These are phyloP conservation scores for Malurus elegans DNA, from an alignment of 2,113 vertebrate species.

Conservation along the genomic window DNA sequence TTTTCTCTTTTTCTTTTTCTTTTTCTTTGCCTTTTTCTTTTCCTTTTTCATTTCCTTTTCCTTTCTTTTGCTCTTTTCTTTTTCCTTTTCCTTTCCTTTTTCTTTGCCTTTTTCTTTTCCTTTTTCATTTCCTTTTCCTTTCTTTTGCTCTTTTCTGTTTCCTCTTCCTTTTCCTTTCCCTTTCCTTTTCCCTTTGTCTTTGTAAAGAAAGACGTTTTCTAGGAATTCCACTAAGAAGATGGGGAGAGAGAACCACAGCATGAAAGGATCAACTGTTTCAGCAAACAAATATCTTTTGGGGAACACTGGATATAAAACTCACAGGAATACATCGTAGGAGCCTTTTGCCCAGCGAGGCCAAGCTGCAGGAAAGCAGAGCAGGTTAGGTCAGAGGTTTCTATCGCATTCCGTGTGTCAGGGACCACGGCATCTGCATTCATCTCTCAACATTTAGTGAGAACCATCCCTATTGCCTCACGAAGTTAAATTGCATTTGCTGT, in stretches of 20 bases:
- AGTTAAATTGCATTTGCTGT: background rate
- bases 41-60: rapidly evolving
- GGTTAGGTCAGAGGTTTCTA: background rate
- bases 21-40: rapidly evolving
- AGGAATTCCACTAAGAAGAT: background rate
- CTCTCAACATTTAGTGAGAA: background rate
- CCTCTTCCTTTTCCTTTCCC: too few relatives aligned
- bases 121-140: too few relatives aligned
- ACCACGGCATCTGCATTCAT: background rate
- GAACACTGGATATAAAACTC: background rate
- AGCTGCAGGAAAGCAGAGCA: background rate
- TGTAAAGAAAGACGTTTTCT: background rate
- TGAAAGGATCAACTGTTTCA: background rate
- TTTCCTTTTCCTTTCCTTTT: background rate
- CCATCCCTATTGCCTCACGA: background rate
- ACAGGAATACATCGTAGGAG: background rate
- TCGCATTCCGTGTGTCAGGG: background rate
- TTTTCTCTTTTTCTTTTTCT: rapidly evolving
- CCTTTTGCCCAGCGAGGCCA: background rate
- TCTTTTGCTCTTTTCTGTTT: too few relatives aligned
- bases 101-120: background rate
- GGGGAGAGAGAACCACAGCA: background rate
- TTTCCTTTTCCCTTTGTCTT: too few relatives aligned
- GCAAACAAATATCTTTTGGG: background rate
- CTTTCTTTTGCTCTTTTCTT: too few relatives aligned